Evolutionary conservation across 2,888 invertebrate species (phyloP).

Genomic region (Tuberolachnus salignus): DNA sequence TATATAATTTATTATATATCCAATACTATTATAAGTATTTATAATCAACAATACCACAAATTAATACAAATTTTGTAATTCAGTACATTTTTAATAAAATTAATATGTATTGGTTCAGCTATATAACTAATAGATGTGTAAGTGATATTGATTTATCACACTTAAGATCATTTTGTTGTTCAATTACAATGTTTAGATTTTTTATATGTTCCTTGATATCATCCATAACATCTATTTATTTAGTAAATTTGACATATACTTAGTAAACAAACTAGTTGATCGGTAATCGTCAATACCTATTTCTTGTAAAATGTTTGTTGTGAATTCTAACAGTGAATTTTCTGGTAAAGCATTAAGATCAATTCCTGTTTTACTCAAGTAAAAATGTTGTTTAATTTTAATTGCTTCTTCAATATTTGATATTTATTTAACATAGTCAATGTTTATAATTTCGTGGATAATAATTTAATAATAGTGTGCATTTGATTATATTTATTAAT

Average conservation of each 20-base stretch:
- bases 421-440: constrained; percentile 22
- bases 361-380: constrained; percentile 23
- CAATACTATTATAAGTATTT: no score
- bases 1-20: no score
- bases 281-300: constrained; percentile 34
- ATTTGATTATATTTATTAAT: constrained; percentile 40
- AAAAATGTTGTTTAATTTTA: constrained; percentile 21
- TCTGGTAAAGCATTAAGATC: constrained; percentile 7
- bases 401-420: constrained; percentile 10
- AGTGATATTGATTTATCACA: constrained; percentile 19
- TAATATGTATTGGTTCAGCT: constrained; percentile 25
- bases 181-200: constrained; percentile 32
- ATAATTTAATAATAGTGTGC: neutral
- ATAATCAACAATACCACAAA: no score
- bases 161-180: constrained; percentile 42
- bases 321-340: neutral
- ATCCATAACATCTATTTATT: constrained; percentile 23
- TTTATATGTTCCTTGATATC: constrained; percentile 38
- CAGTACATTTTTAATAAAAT: neutral
- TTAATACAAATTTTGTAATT: no score
- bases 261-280: constrained; percentile 14
- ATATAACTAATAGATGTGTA: neutral
- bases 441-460: constrained; percentile 1
- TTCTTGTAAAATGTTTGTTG: constrained; percentile 27
- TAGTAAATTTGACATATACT: constrained; percentile 20